Base-by-base conservation (phyloP, 64 coral and sea anemone genomes). In the Pocillopora damicornis region DNA sequence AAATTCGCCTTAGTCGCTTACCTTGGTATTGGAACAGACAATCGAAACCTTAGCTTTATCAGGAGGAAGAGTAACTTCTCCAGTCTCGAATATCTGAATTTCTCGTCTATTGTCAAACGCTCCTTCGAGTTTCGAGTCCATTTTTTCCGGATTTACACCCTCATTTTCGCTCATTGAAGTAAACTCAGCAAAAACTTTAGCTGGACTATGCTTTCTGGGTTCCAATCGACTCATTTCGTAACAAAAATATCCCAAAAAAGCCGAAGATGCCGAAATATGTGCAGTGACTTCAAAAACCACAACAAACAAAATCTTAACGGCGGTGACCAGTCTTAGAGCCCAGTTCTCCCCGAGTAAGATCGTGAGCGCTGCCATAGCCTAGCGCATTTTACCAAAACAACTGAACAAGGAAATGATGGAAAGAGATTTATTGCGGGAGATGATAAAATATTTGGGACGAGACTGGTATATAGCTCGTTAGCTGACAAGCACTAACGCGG, bases 81-180 rank as follows among this genome's bases (percentile, higher is more conserved):
- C 97, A 20, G 93, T 90, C 86, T 99, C 97, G 36, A 87, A 90
- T 75, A 99, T 95, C 88, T 99, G 93, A 79, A 99, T 95, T 61
- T 98, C 95, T 58, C 89, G 83, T 74, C 75, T 88, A 36, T 85
- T 58, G 22, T 68, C 26, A 26, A 25, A 23, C 35, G 25, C n/a
- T 61, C 51, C 60, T 63, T 79, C 66, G 13, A 87, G 75, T 45
- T 69, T 82, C 17, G 56, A 63, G 58, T 84, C 20, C 30, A 18
- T 59, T 76, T 58, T 75, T 12, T 60, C 56, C 35, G 14, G 59
- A 58, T 86, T 77, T 13, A 22, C 61, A 58, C 80, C 66, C 18
- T 79, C 87, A 87, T 88, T 79, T 90, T 76, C 97, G 37, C 74
- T 58, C 63, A 63, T 37, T n/a, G 88, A 88, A 23, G 97, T 93